Percentiles rank a stretch among this genome's conserved stretches.
Evolutionary conservation across 1,140 invertebrate species (phyloP).

Genomic region (Psix sp.): DNA sequence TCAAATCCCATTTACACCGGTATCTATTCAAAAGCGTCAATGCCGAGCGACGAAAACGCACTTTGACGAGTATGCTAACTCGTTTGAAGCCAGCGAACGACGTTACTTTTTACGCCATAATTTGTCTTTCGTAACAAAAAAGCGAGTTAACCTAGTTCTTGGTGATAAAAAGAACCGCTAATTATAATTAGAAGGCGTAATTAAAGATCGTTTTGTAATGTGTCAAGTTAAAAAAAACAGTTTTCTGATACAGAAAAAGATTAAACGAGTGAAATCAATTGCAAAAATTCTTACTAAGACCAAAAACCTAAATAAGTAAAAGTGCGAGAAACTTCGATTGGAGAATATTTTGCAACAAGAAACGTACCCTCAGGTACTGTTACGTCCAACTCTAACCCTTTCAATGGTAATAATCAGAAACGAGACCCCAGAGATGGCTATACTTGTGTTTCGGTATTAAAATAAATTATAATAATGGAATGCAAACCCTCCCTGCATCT

Average conservation of each 20-base stretch:
- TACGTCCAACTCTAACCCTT: conserved; percentile 71
- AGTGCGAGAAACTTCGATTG: conserved; percentile 2
- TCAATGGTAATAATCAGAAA: conserved; percentile 74
- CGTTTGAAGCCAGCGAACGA: conserved; percentile 46
- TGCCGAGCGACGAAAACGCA: conserved; percentile 24
- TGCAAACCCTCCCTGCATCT: too few relatives aligned
- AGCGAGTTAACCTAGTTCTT: conserved; percentile 45
- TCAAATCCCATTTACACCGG: conserved; percentile 1
- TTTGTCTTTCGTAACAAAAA: conserved; percentile 37
- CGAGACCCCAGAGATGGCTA: conserved; percentile 71
- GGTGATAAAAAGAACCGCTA: conserved; percentile 20
- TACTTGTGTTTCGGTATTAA: conserved; percentile 67
- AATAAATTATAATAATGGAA: conserved; percentile 72
- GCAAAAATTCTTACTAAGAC: not conserved
- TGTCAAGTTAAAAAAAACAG: not conserved
- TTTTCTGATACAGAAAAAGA: not conserved
- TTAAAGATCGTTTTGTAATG: not conserved
- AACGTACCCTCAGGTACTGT: conserved; percentile 73
- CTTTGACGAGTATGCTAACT: conserved; percentile 39
- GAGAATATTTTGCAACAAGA: conserved; percentile 29
- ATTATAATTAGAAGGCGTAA: conserved; percentile 44
- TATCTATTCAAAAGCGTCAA: conserved; percentile 45
- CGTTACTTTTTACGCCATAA: conserved; percentile 30
- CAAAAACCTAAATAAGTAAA: not conserved
- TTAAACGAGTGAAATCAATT: not conserved